A percentile compares a stretch with the other conserved stretches of the same genome.
Conservation (phyloP, 2,888 invertebrate genomes). For the Abrostola triplasia region DNA sequence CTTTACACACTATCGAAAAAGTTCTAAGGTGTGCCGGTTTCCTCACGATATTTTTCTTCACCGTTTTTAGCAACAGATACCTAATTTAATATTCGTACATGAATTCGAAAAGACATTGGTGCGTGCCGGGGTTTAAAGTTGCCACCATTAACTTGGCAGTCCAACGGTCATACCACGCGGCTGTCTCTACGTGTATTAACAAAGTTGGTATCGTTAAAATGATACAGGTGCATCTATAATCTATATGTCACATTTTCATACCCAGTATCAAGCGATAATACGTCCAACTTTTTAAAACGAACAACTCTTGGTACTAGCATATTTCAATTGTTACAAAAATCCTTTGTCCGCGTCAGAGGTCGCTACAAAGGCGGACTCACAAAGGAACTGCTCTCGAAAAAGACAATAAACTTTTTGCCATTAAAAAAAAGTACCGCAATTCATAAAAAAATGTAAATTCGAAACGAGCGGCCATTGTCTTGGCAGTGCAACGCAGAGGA, state of each 20-base stretch:
- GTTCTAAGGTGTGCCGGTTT: too few relatives aligned
- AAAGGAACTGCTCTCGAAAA: slow-evolving; percentile 54
- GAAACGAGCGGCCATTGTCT: slow-evolving; percentile 50
- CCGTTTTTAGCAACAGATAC: too few relatives aligned
- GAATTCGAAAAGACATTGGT: too few relatives aligned
- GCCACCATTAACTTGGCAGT: too few relatives aligned
- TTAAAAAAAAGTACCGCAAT: slow-evolving; percentile 58
- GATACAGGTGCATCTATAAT: too few relatives aligned
- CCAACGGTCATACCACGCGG: too few relatives aligned
- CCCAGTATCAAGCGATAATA: not conserved
- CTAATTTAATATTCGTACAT: too few relatives aligned
- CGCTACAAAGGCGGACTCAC: slow-evolving; percentile 42
- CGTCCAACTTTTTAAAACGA: slow-evolving; percentile 1
- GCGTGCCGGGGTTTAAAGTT: too few relatives aligned
- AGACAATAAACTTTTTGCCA: slow-evolving; percentile 69
- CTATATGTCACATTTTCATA: not conserved
- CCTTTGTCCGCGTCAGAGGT: slow-evolving; percentile 46
- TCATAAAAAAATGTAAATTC: slow-evolving; percentile 61
- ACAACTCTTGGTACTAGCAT: slow-evolving; percentile 29
- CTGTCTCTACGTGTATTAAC: too few relatives aligned
- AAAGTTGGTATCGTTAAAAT: too few relatives aligned
- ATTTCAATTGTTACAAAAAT: slow-evolving; percentile 48
- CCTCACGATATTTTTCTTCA: too few relatives aligned
- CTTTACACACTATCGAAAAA: too few relatives aligned
- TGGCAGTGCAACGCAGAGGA: slow-evolving; percentile 35